A percentile compares a stretch with the other conserved stretches of the same genome.
These are phyloP conservation scores for Bos taurus DNA, from an alignment of 2,113 vertebrate genomes.

Conservation along the genomic window ARS-UCD2.0 NC_037331.1:96315001-96315500, in stretches of 20 bases:
- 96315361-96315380: neutral
- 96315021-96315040: neutral
- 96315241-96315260: neutral
- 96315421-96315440: neutral
- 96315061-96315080: neutral
- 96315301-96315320: neutral
- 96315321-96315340: neutral
- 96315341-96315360: neutral
- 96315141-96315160: neutral
- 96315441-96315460: neutral
- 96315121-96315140: neutral
- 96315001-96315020: neutral
- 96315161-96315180: neutral
- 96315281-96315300: neutral
- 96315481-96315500: neutral
- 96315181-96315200: no score
- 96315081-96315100: neutral
- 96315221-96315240: neutral
- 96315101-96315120: neutral
- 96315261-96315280: neutral
- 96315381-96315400: fast-evolving
- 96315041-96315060: neutral
- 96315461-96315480: neutral
- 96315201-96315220: neutral
- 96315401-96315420: neutral